Percentiles rank a stretch among this genome's conserved stretches.
Evolutionary conservation across 2,113 vertebrate species (phyloP).

Genomic region (Corydoras sp.): DNA sequence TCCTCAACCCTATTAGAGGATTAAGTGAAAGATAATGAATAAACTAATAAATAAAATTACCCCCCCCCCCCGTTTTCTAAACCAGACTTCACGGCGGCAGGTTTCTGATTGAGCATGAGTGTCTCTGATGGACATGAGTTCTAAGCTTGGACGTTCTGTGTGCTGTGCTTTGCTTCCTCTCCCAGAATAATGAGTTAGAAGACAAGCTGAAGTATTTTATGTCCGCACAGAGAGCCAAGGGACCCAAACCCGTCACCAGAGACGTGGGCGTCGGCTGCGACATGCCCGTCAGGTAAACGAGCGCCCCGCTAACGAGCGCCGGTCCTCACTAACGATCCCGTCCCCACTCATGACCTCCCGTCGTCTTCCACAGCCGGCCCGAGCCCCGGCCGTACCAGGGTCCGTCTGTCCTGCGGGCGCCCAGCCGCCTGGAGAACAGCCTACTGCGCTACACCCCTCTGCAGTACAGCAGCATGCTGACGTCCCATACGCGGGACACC

Average conservation of each 20-base stretch:
- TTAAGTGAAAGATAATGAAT: too few species aligned
- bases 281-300: slow-evolving; percentile 75
- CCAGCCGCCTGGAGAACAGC: too few species aligned
- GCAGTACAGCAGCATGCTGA: too few species aligned
- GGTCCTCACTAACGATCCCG: neutral
- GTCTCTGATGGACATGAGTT: neutral
- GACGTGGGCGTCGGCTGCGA: slow-evolving; percentile 81
- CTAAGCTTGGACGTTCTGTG: slow-evolving; percentile 41
- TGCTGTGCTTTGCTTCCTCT: slow-evolving; percentile 63
- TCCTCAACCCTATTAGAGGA: too few species aligned
- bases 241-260: slow-evolving; percentile 67
- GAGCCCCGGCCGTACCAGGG: too few species aligned
- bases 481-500: too few species aligned
- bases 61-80: neutral
- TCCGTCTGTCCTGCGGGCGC: too few species aligned
- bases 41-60: too few species aligned
- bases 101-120: neutral
- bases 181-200: slow-evolving; percentile 95
- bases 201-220: slow-evolving; percentile 91
- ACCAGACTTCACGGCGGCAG: slow-evolving; percentile 22
- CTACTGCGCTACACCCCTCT: too few species aligned
- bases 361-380: too few species aligned
- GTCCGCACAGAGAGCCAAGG: slow-evolving; percentile 67
- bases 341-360: neutral
- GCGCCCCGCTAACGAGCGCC: slow-evolving; percentile 1